These are phyloP conservation scores for Lucilia cuprina DNA, from an alignment of 1,140 invertebrate genomes.

Conservation along the genomic window DNA sequence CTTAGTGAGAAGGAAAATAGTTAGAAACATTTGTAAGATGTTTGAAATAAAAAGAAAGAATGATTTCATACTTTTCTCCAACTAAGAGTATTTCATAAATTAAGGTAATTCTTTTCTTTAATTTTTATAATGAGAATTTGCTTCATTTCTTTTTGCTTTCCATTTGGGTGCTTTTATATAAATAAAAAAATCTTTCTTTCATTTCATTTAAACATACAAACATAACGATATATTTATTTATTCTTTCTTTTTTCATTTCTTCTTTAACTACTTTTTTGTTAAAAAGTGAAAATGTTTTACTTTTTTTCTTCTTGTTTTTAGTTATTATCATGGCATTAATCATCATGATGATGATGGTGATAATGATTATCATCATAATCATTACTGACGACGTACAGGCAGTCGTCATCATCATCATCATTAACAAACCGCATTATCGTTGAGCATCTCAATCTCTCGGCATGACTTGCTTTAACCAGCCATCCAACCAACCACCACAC, in stretches of 20 bases:
- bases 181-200: neutral
- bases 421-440: neutral
- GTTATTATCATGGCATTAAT: neutral
- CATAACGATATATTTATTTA: neutral
- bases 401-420: neutral
- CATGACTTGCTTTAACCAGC: neutral
- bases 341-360: neutral
- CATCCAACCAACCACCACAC: neutral
- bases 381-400: too few species aligned
- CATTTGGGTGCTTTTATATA: neutral
- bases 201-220: neutral
- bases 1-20: too few species aligned
- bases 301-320: neutral
- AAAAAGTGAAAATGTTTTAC: constrained; percentile 15
- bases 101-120: neutral
- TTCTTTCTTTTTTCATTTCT: neutral
- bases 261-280: neutral
- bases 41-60: too few species aligned
- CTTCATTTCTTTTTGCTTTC: neutral
- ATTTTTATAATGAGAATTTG: neutral
- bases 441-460: neutral
- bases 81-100: neutral
- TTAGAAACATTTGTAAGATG: too few species aligned
- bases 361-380: too few species aligned
- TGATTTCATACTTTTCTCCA: too few species aligned